Conservation (phyloP, 2,888 invertebrate species). For the Trimorus sp. region DNA sequence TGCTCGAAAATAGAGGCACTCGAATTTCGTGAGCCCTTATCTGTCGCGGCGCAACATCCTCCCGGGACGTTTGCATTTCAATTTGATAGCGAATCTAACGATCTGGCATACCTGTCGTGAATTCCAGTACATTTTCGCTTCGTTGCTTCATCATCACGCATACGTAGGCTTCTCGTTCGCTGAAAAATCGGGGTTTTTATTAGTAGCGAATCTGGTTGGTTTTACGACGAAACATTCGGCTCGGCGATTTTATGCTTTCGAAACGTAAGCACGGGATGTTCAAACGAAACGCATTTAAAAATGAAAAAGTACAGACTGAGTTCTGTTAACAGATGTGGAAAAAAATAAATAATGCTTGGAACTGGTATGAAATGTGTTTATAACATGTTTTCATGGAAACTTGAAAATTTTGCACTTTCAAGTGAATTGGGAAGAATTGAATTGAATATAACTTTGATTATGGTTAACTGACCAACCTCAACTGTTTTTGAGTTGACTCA, state of each 20-base stretch:
- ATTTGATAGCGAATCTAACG: constrained; percentile 43
- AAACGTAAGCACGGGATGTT: no score
- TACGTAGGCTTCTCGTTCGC: constrained; percentile 84
- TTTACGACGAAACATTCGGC: constrained; percentile 4
- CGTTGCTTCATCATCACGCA: constrained; percentile 85
- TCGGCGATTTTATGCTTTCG: constrained; percentile 1
- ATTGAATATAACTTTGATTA: no score
- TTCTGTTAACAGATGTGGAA: no score
- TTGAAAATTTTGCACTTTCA: no score
- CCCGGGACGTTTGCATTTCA: constrained; percentile 39
- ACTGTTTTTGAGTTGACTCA: no score
- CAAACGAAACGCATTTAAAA: no score
- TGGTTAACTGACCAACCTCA: no score
- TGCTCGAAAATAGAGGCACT: constrained; percentile 15
- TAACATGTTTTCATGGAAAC: no score
- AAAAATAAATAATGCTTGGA: no score
- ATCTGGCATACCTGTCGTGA: constrained; percentile 76
- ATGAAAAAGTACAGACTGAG: no score
- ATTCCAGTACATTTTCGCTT: constrained; percentile 85
- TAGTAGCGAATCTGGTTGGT: not conserved
- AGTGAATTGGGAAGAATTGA: no score
- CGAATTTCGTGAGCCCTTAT: constrained; percentile 29
- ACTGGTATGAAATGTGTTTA: no score
- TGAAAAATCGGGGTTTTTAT: constrained; percentile 70
- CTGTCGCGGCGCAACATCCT: constrained; percentile 31